A percentile compares a stretch with the other conserved stretches of the same genome.
These are phyloP conservation scores for Drosophila lacertosa DNA, from an alignment of 1,140 invertebrate species.

Conservation along the genomic window DNA sequence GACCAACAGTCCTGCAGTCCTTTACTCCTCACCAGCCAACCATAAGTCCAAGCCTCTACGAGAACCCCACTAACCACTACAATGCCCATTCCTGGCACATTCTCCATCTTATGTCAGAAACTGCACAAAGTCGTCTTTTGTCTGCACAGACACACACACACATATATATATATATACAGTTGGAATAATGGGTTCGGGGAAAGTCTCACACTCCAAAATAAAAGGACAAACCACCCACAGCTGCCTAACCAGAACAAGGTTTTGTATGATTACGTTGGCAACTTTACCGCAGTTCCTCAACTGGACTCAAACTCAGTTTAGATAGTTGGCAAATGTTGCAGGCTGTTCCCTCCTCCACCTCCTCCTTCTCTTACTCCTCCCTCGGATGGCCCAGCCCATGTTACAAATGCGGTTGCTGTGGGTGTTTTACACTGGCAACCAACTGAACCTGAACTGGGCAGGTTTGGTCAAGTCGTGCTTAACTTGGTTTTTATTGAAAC, in stretches of 20 bases:
- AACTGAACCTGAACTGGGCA: constrained; percentile 23
- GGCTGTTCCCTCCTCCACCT: constrained; percentile 17
- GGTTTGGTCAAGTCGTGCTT: constrained; percentile 39
- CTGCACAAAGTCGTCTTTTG: constrained; percentile 78
- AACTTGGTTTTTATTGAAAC: constrained; percentile 78
- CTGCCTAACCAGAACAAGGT: constrained; percentile 67
- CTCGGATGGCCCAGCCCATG: constrained; percentile 30
- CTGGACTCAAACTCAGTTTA: constrained; percentile 75
- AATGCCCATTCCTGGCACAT: constrained; percentile 36
- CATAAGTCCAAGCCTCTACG: background rate
- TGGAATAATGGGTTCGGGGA: constrained; percentile 27
- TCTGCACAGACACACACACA: constrained; percentile 40
- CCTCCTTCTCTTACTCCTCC: background rate
- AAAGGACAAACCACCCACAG: constrained; percentile 18
- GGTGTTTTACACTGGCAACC: constrained; percentile 65
- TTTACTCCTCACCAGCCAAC: constrained; percentile 10
- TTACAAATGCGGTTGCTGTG: constrained; percentile 75
- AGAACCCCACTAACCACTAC: constrained; percentile 15
- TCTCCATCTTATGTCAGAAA: constrained; percentile 74
- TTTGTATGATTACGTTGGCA: constrained; percentile 80
- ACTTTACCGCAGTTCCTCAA: constrained; percentile 81
- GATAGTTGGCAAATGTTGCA: constrained; percentile 74
- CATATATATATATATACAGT: constrained; percentile 6
- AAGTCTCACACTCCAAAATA: constrained; percentile 8
- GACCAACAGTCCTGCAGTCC: constrained; percentile 34